Evolutionary conservation across 1,140 invertebrate genomes (phyloP).

Genomic region (Diorhabda sublineata): DNA sequence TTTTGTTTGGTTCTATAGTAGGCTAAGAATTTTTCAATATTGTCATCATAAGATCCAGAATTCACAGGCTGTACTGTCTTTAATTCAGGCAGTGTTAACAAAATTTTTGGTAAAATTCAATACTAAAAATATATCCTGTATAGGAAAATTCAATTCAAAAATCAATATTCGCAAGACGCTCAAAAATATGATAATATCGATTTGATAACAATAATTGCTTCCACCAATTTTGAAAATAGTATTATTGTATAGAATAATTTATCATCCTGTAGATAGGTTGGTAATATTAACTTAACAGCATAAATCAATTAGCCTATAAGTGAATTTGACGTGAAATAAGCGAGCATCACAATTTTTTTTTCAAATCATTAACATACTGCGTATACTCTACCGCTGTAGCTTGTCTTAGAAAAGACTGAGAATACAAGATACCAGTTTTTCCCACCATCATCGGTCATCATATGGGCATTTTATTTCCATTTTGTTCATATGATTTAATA

Average conservation of each 20-base stretch:
- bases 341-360: constrained; percentile 7
- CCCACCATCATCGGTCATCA: constrained; percentile 43
- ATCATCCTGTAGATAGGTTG: neutral
- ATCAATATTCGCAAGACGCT: too few relatives aligned
- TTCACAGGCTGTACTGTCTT: too few relatives aligned
- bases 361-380: constrained; percentile 17
- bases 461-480: constrained; percentile 38
- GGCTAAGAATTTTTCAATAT: too few relatives aligned
- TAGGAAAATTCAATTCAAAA: too few relatives aligned
- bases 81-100: too few relatives aligned
- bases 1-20: too few relatives aligned
- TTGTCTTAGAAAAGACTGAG: constrained; percentile 30
- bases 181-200: too few relatives aligned
- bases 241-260: neutral
- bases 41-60: too few relatives aligned
- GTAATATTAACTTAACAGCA: constrained; percentile 4
- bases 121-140: too few relatives aligned
- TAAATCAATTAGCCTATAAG: constrained; percentile 14
- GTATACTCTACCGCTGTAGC: neutral
- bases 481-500: constrained; percentile 41
- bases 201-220: too few relatives aligned
- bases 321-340: constrained; percentile 8
- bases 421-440: constrained; percentile 42
- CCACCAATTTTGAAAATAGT: too few relatives aligned
- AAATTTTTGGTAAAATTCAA: too few relatives aligned